Percentiles rank a stretch among this genome's conserved stretches.
Evolutionary conservation across 2,888 invertebrate species (phyloP).

Genomic region (Drosophila flavopinicola): DNA sequence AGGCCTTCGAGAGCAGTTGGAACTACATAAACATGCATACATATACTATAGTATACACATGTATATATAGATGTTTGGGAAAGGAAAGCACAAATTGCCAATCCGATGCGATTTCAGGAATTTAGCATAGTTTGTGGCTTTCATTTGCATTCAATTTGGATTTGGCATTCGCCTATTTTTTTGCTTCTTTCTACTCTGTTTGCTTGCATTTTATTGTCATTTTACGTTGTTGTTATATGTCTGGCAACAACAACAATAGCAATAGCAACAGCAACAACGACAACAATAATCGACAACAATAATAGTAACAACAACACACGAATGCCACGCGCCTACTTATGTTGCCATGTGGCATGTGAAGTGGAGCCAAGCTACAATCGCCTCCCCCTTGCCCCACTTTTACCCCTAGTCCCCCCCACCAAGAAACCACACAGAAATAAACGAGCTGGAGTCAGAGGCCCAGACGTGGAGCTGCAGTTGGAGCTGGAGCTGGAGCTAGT

Average conservation of each 20-base stretch:
- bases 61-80: constrained; percentile 36
- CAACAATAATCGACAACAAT: constrained; percentile 79
- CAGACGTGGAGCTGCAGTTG: too few relatives aligned
- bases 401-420: neutral
- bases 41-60: constrained; percentile 9
- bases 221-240: constrained; percentile 75
- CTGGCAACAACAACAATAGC: constrained; percentile 50
- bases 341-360: constrained; percentile 80
- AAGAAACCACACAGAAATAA: constrained; percentile 60
- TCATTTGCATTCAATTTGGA: constrained; percentile 83
- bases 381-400: constrained; percentile 25
- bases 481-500: constrained; percentile 1
- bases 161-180: constrained; percentile 63
- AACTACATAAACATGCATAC: constrained; percentile 48
- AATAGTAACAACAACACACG: constrained; percentile 81
- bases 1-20: constrained; percentile 53
- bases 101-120: constrained; percentile 82
- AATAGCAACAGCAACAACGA: constrained; percentile 42
- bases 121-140: constrained; percentile 81
- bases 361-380: constrained; percentile 62
- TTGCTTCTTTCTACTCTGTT: constrained; percentile 15
- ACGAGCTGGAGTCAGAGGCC: constrained; percentile 40
- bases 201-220: constrained; percentile 68
- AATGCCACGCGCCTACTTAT: constrained; percentile 83
- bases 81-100: constrained; percentile 79